A percentile compares a stretch with the other conserved stretches of the same genome.
Conservation (phyloP, 1,140 invertebrate genomes). For the Triops longicaudatus region DNA sequence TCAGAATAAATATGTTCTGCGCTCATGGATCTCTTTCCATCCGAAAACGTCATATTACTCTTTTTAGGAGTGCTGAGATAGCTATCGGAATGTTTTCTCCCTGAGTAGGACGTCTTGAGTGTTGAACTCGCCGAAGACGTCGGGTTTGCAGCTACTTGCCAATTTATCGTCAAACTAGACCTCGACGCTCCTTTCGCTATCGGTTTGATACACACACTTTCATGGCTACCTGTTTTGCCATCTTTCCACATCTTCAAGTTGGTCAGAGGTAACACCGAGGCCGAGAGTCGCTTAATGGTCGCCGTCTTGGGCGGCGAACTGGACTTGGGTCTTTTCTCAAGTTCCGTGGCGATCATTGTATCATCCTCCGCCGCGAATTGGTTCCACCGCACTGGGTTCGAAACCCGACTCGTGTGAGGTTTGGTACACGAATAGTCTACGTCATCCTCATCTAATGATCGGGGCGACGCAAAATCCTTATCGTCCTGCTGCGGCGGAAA, state of each 20-base stretch:
- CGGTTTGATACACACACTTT: not conserved
- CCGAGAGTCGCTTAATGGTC: not conserved
- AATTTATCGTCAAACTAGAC: not conserved
- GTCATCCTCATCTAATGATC: not conserved
- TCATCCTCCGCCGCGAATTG: not conserved
- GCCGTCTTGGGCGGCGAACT: not conserved
- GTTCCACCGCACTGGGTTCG: not conserved
- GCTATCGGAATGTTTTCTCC: not conserved
- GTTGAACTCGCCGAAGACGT: not conserved
- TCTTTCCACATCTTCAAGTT: not conserved
- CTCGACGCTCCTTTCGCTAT: not conserved
- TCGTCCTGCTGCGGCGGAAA: not conserved
- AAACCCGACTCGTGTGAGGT: not conserved
- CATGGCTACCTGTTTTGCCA: not conserved
- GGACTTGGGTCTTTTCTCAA: not conserved
- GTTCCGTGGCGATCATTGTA: not conserved
- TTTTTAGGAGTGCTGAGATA: not conserved
- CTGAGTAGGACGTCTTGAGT: not conserved
- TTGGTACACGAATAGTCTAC: not conserved
- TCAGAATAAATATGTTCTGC: not conserved
- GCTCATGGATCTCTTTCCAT: not conserved
- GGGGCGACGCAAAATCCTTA: not conserved
- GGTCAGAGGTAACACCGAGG: not conserved
- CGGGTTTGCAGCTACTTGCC: not conserved
- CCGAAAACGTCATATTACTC: not conserved